Evolutionary conservation across 1,140 invertebrate species (phyloP).

Genomic region (Manduca sexta): DNA sequence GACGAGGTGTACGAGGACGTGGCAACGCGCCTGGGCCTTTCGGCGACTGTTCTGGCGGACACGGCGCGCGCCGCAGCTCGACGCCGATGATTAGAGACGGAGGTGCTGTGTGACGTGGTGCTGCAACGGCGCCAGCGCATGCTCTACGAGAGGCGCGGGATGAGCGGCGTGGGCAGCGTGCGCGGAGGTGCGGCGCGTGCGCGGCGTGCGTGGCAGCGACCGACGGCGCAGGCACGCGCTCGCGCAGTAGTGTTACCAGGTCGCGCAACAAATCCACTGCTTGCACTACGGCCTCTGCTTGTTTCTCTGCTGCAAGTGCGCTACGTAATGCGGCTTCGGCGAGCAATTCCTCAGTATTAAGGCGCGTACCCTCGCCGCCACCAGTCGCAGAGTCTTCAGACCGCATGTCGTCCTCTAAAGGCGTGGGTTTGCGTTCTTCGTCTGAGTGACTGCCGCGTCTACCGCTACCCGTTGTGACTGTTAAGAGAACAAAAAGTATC

Average conservation of each 20-base stretch:
- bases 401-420: slow-evolving; percentile 47
- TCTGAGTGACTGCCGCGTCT: slow-evolving; percentile 33
- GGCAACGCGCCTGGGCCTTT: slow-evolving; percentile 75
- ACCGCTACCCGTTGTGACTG: slow-evolving; percentile 12
- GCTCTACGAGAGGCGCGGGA: background rate
- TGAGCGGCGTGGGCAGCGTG: background rate
- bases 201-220: no score
- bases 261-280: slow-evolving; percentile 52
- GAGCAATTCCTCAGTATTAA: slow-evolving; percentile 51
- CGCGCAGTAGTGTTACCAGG: slow-evolving; percentile 37
- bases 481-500: no score
- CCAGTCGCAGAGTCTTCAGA: slow-evolving; percentile 32
- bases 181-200: no score
- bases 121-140: slow-evolving; percentile 7
- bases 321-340: slow-evolving; percentile 59
- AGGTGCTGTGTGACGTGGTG: slow-evolving; percentile 28
- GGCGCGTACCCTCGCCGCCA: slow-evolving; percentile 22
- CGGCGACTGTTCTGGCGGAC: slow-evolving; percentile 34
- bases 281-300: slow-evolving; percentile 55
- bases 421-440: slow-evolving; percentile 49
- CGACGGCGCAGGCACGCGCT: slow-evolving; percentile 17
- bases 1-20: slow-evolving; percentile 81
- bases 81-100: slow-evolving; percentile 14
- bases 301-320: slow-evolving; percentile 59
- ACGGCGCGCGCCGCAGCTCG: slow-evolving; percentile 1